Conservation (phyloP, 2,888 invertebrate genomes). For the Hypena proboscidalis region DNA sequence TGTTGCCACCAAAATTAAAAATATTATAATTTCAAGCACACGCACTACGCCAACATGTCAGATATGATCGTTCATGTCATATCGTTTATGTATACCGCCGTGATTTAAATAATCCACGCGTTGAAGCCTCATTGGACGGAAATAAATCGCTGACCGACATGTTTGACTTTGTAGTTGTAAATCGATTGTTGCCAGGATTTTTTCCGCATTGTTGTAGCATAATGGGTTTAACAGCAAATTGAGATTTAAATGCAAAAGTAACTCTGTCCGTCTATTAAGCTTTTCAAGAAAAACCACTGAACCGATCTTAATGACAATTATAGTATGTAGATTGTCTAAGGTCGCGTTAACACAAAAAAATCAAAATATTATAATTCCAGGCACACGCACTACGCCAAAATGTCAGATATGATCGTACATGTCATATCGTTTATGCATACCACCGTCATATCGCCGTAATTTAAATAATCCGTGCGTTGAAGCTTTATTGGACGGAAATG, state of each 20-base stretch:
- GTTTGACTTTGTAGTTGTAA: slow-evolving; percentile 41
- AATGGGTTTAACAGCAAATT: no score
- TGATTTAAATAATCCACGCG: slow-evolving; percentile 41
- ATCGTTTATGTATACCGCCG: slow-evolving; percentile 25
- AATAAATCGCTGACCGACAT: slow-evolving; percentile 23
- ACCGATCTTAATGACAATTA: no score
- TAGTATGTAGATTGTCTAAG: no score
- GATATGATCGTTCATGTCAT: slow-evolving; percentile 30
- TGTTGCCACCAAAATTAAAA: neutral
- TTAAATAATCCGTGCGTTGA: slow-evolving; percentile 42
- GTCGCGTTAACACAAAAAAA: no score
- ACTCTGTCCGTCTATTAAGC: no score
- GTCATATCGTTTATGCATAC: slow-evolving; percentile 29
- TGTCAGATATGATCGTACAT: slow-evolving; percentile 36
- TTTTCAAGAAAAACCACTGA: no score
- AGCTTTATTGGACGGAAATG: slow-evolving; percentile 40
- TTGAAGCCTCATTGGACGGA: slow-evolving; percentile 42
- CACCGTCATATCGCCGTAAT: no score
- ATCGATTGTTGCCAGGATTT: no score
- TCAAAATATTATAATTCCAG: slow-evolving; percentile 28
- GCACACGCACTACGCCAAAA: slow-evolving; percentile 37
- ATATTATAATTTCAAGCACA: slow-evolving; percentile 31
- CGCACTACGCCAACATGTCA: slow-evolving; percentile 42
- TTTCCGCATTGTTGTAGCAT: no score
- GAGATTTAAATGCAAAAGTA: no score